Conservation (phyloP, 2,888 invertebrate genomes). For the Pristionchus fissidentatus region DNA sequence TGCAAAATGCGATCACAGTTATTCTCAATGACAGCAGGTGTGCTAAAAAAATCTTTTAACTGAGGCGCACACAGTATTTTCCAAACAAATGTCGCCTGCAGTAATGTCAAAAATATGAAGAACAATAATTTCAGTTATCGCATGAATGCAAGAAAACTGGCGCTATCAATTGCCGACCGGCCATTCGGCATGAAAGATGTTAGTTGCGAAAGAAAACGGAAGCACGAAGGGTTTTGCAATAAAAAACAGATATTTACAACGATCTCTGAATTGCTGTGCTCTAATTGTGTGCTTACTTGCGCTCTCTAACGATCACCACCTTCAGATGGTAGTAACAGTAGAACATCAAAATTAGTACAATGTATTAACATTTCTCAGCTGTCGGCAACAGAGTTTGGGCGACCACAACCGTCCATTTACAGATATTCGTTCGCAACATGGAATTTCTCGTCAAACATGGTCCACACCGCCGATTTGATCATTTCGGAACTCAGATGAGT, state of each 20-base stretch:
- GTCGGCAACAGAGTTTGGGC: too few species aligned
- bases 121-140: conserved; percentile 5
- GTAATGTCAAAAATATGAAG: neutral
- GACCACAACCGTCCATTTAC: neutral
- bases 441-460: conserved; percentile 31
- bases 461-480: neutral
- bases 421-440: conserved; percentile 36
- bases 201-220: neutral
- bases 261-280: too few species aligned
- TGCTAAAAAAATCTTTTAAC: neutral
- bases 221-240: too few species aligned
- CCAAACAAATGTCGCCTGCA: neutral
- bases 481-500: neutral
- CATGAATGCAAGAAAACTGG: neutral
- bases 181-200: conserved; percentile 40
- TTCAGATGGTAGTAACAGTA: too few species aligned
- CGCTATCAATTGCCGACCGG: conserved; percentile 4
- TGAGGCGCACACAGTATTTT: neutral
- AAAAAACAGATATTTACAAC: too few species aligned
- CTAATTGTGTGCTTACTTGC: too few species aligned
- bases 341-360: too few species aligned
- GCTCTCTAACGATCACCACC: too few species aligned
- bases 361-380: too few species aligned
- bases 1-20: neutral
- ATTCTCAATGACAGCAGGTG: neutral